Evolutionary conservation across 2,888 invertebrate species (phyloP).

Genomic region (Rhogogaster chlorosoma): DNA sequence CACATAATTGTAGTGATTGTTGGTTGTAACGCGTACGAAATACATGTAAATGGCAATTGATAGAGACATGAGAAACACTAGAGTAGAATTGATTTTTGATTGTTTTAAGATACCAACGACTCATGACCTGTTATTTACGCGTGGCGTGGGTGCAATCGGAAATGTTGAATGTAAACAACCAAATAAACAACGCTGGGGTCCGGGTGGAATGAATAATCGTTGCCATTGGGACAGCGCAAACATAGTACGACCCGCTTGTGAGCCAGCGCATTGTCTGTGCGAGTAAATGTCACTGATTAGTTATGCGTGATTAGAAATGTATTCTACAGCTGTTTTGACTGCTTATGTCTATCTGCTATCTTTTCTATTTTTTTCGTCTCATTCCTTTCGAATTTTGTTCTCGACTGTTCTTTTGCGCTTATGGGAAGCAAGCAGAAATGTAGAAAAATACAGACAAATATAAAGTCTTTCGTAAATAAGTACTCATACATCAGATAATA

Average conservation of each 20-base stretch:
- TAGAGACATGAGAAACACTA: conserved; percentile 1
- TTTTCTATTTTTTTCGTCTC: neutral
- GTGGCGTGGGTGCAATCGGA: conserved; percentile 23
- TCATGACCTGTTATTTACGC: conserved; percentile 27
- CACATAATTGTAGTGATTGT: neutral
- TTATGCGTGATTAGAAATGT: conserved; percentile 22
- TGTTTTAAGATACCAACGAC: conserved; percentile 4
- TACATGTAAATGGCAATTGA: neutral
- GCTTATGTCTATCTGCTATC: neutral
- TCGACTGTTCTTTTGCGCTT: neutral
- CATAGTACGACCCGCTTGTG: neutral
- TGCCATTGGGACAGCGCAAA: conserved; percentile 12
- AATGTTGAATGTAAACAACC: conserved; percentile 13
- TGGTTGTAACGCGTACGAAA: neutral
- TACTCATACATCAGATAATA: neutral
- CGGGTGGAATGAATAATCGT: conserved; percentile 10
- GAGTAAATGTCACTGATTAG: conserved; percentile 38
- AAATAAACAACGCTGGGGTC: conserved; percentile 26
- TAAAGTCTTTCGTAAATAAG: neutral
- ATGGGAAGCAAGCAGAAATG: neutral
- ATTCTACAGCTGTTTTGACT: neutral
- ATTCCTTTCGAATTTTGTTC: neutral
- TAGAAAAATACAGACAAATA: neutral
- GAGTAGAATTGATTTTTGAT: conserved; percentile 10
- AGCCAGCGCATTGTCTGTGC: conserved; percentile 36